A percentile compares a stretch with the other conserved stretches of the same genome.
Evolutionary conservation across 2,113 vertebrate species (phyloP).

Genomic region (Toxostoma redivivum): DNA sequence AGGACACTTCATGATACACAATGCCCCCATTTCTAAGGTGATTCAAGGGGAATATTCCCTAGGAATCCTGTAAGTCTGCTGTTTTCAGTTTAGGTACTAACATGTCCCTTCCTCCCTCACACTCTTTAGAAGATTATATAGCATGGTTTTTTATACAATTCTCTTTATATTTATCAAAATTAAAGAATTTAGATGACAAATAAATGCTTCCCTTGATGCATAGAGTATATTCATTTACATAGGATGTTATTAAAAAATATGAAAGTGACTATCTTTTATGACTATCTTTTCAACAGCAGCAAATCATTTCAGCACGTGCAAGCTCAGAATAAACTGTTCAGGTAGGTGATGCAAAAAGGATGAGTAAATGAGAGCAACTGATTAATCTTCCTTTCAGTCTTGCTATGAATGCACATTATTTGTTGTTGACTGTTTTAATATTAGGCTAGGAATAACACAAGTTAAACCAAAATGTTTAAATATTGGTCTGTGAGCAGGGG

Average conservation of each 20-base stretch:
- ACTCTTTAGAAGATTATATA: background rate
- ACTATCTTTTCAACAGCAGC: background rate
- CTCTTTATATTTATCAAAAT: background rate
- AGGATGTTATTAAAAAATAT: background rate
- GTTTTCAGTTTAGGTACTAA: background rate
- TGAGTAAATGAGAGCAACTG: background rate
- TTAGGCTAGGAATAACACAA: background rate
- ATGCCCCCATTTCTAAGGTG: background rate
- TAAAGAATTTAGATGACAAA: background rate
- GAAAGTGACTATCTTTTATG: background rate
- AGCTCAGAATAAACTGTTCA: background rate
- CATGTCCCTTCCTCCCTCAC: accelerated
- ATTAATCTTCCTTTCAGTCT: background rate
- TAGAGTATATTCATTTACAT: background rate
- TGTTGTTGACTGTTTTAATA: background rate
- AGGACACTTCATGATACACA: background rate
- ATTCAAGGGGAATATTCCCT: background rate
- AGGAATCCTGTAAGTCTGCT: background rate
- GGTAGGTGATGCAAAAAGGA: background rate
- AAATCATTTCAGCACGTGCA: background rate
- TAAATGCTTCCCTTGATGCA: background rate
- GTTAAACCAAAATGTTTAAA: background rate
- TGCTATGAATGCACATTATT: background rate
- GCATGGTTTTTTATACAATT: background rate
- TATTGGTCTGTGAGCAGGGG: background rate